Evolutionary conservation across 1,140 invertebrate species (phyloP).

Genomic region (Nephotettix cincticeps): DNA sequence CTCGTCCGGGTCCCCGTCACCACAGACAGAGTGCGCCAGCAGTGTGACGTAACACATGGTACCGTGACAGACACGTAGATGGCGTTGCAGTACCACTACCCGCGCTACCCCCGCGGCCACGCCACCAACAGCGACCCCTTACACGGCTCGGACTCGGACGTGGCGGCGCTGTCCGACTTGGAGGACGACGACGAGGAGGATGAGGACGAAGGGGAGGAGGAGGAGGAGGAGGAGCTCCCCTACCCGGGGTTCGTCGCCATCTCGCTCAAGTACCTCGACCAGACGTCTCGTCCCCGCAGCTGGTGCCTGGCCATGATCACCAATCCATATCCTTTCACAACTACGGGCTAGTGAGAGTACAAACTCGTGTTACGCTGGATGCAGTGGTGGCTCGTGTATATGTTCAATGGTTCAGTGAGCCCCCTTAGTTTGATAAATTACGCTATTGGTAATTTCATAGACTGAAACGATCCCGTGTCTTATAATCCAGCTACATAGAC

Average conservation of each 20-base stretch:
- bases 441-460: no score
- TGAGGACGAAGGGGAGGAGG: slow-evolving; percentile 34
- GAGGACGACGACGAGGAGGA: slow-evolving; percentile 38
- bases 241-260: slow-evolving; percentile 87
- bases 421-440: no score
- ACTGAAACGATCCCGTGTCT: no score
- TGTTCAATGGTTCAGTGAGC: no score
- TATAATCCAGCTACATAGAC: no score
- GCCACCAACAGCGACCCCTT: slow-evolving; percentile 35
- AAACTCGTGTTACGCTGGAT: no score
- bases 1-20: no score
- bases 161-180: slow-evolving; percentile 49
- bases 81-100: slow-evolving; percentile 12
- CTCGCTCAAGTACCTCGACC: slow-evolving; percentile 80
- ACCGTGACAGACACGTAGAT: no score
- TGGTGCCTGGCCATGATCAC: slow-evolving; percentile 94
- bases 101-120: slow-evolving; percentile 11
- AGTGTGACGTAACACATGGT: no score
- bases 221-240: slow-evolving; percentile 58
- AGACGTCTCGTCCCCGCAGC: slow-evolving; percentile 80
- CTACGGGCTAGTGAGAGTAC: no score
- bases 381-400: no score
- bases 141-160: slow-evolving; percentile 50
- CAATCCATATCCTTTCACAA: slow-evolving; percentile 99
- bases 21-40: no score